These are phyloP conservation scores for Nasonia vitripennis DNA, from an alignment of 1,140 invertebrate genomes.

Conservation along the genomic window DNA sequence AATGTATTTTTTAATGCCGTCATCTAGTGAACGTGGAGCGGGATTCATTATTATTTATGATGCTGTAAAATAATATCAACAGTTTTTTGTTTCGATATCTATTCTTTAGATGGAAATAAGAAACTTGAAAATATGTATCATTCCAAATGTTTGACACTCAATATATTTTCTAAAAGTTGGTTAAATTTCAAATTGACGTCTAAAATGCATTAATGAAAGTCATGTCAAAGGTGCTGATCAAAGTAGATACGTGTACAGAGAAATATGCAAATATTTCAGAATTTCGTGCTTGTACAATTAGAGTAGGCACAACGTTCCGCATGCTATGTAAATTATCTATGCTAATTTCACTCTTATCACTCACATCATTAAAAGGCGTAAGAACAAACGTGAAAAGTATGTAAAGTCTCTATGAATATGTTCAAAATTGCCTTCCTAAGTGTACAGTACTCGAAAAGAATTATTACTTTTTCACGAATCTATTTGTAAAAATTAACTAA, in stretches of 20 bases:
- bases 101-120: slow-evolving; percentile 9
- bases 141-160: slow-evolving; percentile 27
- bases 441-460: slow-evolving; percentile 41
- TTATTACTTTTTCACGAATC: slow-evolving; percentile 41
- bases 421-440: slow-evolving; percentile 25
- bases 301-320: neutral
- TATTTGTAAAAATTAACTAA: slow-evolving; percentile 33
- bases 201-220: slow-evolving; percentile 1
- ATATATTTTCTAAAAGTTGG: slow-evolving; percentile 8
- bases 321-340: slow-evolving; percentile 14
- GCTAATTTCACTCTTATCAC: neutral
- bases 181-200: neutral
- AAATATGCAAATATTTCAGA: neutral
- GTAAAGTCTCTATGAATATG: slow-evolving; percentile 1
- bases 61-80: slow-evolving; percentile 29
- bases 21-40: neutral
- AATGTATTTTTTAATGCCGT: neutral
- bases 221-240: slow-evolving; percentile 27
- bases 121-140: slow-evolving; percentile 30
- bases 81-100: slow-evolving; percentile 27
- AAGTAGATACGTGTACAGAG: slow-evolving; percentile 21
- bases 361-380: neutral
- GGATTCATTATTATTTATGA: slow-evolving; percentile 2
- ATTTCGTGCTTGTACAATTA: slow-evolving; percentile 5
- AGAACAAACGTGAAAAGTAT: slow-evolving; percentile 2